Evolutionary conservation across 2,797 vertebrate species (phyloP).

Genomic region (Novumbra hubbsi): DNA sequence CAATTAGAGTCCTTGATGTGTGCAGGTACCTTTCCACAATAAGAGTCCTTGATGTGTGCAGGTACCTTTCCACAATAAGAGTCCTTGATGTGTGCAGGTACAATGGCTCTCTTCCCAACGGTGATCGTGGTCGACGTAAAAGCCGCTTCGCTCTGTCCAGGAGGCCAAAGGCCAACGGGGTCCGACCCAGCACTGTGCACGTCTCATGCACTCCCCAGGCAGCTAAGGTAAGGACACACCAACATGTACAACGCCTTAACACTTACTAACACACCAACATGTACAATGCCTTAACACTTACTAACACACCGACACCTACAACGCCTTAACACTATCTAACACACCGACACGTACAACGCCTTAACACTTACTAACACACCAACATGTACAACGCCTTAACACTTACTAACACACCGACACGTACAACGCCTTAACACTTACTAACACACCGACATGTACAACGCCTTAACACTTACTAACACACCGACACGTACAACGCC

Average conservation of each 20-base stretch:
- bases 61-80: too few species aligned
- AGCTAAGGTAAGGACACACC: slow-evolving; percentile 84
- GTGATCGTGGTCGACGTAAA: slow-evolving; percentile 95
- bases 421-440: neutral
- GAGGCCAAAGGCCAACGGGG: slow-evolving; percentile 95
- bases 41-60: too few species aligned
- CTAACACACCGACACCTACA: slow-evolving; percentile 12
- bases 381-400: slow-evolving; percentile 6
- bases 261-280: neutral
- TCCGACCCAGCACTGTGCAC: slow-evolving; percentile 97
- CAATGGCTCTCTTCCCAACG: slow-evolving; percentile 98
- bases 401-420: neutral
- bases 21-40: too few species aligned
- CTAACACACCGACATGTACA: slow-evolving; percentile 16
- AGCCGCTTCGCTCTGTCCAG: slow-evolving; percentile 97
- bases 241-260: slow-evolving; percentile 8
- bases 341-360: slow-evolving; percentile 3
- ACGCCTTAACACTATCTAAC: neutral
- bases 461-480: neutral
- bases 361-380: neutral
- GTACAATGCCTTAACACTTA: neutral
- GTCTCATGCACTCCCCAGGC: slow-evolving; percentile 96
- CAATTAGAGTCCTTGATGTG: too few species aligned
- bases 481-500: slow-evolving; percentile 4
- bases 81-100: slow-evolving; percentile 74